Evolutionary conservation across 2,797 vertebrate species (phyloP), one percentile per base, ranked within the genome.

Genomic region (Pseudocheirus occidentalis): DNA sequence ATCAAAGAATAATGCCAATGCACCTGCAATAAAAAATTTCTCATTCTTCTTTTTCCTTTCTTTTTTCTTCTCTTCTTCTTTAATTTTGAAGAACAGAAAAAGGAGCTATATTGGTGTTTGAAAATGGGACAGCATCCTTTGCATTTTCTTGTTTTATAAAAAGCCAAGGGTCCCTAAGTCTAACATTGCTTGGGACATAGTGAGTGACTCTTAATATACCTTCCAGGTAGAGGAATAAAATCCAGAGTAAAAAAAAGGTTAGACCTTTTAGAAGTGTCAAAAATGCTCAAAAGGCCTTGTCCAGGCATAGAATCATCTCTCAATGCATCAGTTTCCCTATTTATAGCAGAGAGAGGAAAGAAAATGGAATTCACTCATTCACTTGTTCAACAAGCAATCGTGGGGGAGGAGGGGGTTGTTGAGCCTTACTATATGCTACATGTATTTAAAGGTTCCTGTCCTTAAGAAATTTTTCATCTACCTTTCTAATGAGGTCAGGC

Each of bases 1-100:
- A 98, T 98, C 96, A 97, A 97, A 98, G 94, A 97, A 93, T 92
- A 97, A 95, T 95, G 96, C 97, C 98, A 98, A 95, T 55, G 93
- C 92, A 97, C 97, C 96, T 97, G 96, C 87, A 97, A 91, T 95
- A 96, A 97, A 97, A 96, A 94, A 91, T 55, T 87, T 96, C 94
- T 96, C 94, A 46, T 95, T 97, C 62, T 53, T 73, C 73, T 21
- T 81, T 81, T 81, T 81, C 62, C 31, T 66, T n/a, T 66, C 73
- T 40, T 46, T 5, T 24, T 24, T 81, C 10, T 21, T 46, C 7
- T 81, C 40, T 7, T 46, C 40, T 7, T 46, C 11, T 52, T 13
- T 53, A 53, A 52, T 34, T 90, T 90, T 29, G 2, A 54, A 54
- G 31, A 93, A 93, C 90, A 96, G 92, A 95, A 94, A 57, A 29